Base-by-base conservation (phyloP, 2,113 vertebrate species). In the Nibea albiflora region DNA sequence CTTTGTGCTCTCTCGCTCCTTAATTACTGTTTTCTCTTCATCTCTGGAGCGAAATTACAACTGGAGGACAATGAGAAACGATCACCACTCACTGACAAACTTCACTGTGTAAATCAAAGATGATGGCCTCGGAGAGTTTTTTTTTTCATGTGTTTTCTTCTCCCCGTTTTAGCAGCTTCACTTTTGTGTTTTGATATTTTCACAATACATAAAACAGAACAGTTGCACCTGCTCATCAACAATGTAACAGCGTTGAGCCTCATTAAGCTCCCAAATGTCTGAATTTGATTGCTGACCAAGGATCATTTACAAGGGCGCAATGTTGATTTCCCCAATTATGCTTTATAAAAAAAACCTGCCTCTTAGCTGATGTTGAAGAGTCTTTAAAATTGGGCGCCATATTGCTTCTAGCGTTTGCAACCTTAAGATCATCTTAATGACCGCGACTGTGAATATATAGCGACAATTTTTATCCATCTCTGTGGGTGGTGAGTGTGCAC, bases 21-120 rank as follows among this genome's bases (percentile, higher is more conserved):
- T 90, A 90, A 93, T 91, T 90, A 82, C 74, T 90, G 84, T 89
- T 93, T 93, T 92, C 82, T 75, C 78, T 76, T 82, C 68, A 80
- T 87, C 73, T 82, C 53, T 72, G 74, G 54, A 86, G 86, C 65
- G 11, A 73, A 87, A 85, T 86, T 78, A 76, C 65, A 72, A 64
- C 78, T 56, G 73, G 49, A 58, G 28, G 66, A 87, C 87, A 88
- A 87, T 52, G 54, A 73, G 80, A 28, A 82, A 79, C 73, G 78
- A 82, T 85, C 28, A 80, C 73, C 62, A 58, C 57, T 85, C 70
- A 24, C 67, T 80, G 62, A 60, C 69, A 83, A 69, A 54, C 50
- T 61, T 73, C 64, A 28, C 28, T 46, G 57, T 56, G 64, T 80
- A 79, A 78, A 88, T 81, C 86, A 72, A 20, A 87, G 39, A 58